A percentile compares a stretch with the other conserved stretches of the same genome.
Conservation (phyloP, 2,113 vertebrate genomes). For the Sarotherodon lohbergeri region DNA sequence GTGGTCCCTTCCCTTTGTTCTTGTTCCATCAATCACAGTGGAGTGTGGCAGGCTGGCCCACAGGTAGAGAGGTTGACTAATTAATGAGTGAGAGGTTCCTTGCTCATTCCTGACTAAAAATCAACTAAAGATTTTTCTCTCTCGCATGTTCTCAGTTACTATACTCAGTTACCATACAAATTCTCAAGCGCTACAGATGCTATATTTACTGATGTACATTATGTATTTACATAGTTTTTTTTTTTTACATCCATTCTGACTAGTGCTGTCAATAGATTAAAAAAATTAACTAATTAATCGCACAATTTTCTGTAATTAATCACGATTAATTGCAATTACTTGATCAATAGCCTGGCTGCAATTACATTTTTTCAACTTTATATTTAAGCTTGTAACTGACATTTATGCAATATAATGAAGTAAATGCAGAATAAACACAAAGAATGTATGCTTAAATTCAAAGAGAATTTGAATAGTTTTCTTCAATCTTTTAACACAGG, state of each 20-base stretch:
- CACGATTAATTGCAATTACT: too few relatives aligned
- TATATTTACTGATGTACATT: neutral
- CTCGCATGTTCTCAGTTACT: neutral
- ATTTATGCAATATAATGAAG: too few relatives aligned
- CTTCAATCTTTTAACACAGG: too few relatives aligned
- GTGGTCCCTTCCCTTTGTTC: constrained; percentile 34
- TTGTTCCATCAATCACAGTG: constrained; percentile 47
- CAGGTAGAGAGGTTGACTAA: constrained; percentile 56
- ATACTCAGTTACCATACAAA: neutral
- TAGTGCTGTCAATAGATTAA: too few relatives aligned
- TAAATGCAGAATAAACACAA: too few relatives aligned
- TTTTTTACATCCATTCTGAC: neutral
- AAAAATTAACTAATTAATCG: too few relatives aligned
- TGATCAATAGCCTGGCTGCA: too few relatives aligned
- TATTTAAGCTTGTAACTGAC: too few relatives aligned
- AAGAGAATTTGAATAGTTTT: too few relatives aligned
- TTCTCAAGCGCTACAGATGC: neutral
- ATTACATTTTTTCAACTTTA: too few relatives aligned
- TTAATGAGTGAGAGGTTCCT: constrained; percentile 49
- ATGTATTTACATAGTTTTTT: neutral
- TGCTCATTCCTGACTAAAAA: constrained; percentile 20
- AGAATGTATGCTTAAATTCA: too few relatives aligned
- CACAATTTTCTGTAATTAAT: too few relatives aligned
- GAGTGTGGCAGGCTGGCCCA: constrained; percentile 40
- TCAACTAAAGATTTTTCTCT: neutral